Conservation (phyloP, 2,888 invertebrate genomes). For the Tortricodes alternella region DNA sequence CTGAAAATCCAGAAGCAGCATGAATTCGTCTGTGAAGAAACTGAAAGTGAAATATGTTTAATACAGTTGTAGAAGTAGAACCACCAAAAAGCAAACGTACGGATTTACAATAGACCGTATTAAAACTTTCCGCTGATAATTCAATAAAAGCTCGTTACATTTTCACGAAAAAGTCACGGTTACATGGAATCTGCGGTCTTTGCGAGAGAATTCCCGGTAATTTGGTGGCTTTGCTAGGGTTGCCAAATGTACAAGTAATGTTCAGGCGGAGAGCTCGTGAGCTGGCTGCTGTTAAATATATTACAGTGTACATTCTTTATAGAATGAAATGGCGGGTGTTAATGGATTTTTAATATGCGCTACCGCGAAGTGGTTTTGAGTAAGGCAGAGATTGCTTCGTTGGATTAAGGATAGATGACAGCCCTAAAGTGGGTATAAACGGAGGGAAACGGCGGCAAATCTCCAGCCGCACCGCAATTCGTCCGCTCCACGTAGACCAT, state of each 20-base stretch:
- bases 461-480: constrained; percentile 44
- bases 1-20: too few relatives aligned
- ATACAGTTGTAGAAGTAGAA: too few relatives aligned
- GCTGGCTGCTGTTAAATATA: not conserved
- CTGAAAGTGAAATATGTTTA: too few relatives aligned
- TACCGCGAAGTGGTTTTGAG: not conserved
- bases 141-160: constrained; percentile 61
- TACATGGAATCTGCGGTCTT: constrained; percentile 53
- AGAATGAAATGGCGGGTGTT: constrained; percentile 7
- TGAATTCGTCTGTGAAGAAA: too few relatives aligned
- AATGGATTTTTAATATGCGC: constrained; percentile 23
- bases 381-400: not conserved
- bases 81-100: constrained; percentile 7
- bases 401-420: constrained; percentile 21
- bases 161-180: constrained; percentile 44
- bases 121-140: constrained; percentile 40
- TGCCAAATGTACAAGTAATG: not conserved
- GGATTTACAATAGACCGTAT: constrained; percentile 18
- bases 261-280: not conserved
- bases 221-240: constrained; percentile 37
- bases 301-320: not conserved
- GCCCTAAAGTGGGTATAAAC: constrained; percentile 29
- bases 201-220: constrained; percentile 52
- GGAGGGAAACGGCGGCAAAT: constrained; percentile 42
- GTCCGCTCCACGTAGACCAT: constrained; percentile 45